phyloP scores from a whole-genome alignment of 2,888 invertebrate species.

The Cephus rjabovi region DNA sequence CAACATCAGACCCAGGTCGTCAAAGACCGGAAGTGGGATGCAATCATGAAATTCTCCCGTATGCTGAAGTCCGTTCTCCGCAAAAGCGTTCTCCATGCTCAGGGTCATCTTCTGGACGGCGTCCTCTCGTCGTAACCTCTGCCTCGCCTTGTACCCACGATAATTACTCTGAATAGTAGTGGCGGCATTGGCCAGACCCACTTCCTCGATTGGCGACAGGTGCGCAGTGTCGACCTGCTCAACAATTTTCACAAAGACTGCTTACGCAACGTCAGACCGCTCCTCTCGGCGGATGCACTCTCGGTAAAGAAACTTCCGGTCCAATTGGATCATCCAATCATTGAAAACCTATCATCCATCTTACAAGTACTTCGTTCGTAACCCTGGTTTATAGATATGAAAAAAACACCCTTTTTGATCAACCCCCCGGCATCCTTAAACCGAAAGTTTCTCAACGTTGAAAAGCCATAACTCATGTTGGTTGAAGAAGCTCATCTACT shows the following conservation, averaged over 20 bases:
- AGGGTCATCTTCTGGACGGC: conserved; percentile 48
- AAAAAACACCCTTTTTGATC: not conserved
- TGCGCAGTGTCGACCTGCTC: conserved; percentile 25
- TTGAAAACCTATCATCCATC: not conserved
- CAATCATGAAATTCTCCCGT: conserved; percentile 66
- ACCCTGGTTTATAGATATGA: not conserved
- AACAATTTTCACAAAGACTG: conserved; percentile 19
- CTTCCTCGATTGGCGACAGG: conserved; percentile 23
- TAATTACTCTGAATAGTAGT: conserved; percentile 43
- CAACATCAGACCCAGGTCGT: conserved; percentile 13
- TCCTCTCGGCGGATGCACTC: not conserved
- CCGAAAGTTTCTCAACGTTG: not conserved
- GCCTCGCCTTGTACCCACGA: conserved; percentile 43
- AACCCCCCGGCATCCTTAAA: not conserved
- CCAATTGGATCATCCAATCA: not conserved
- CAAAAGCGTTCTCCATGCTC: conserved; percentile 41
- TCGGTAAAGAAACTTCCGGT: not conserved
- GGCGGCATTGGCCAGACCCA: conserved; percentile 33
- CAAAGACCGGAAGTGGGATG: conserved; percentile 51
- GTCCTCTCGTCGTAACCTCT: conserved; percentile 49
- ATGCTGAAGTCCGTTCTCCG: conserved; percentile 46
- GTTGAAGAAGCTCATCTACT: not conserved
- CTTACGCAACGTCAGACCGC: conserved; percentile 7
- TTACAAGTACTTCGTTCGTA: not conserved
- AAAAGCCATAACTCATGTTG: not conserved